phyloP scores from a whole-genome alignment of 2,113 vertebrate genomes.

The Fregetta grallaria region DNA sequence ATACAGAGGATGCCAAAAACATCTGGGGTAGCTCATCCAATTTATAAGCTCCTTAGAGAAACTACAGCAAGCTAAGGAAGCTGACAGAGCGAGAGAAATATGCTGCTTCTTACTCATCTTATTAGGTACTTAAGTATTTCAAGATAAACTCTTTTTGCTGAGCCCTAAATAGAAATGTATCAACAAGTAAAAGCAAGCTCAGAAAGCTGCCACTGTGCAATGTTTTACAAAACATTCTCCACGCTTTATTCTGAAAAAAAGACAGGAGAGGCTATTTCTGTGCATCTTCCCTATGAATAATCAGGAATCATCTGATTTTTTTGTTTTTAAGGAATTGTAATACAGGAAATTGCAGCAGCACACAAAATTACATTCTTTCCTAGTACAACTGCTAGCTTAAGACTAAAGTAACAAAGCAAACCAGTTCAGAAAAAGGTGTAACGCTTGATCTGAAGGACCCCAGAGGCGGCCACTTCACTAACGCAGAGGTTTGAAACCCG shows the following conservation, averaged over 20 bases:
- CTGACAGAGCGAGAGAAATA: not conserved
- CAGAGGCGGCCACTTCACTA: not conserved
- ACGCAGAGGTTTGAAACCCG: not conserved
- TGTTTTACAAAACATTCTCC: not conserved
- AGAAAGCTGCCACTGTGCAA: not conserved
- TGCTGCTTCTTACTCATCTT: not conserved
- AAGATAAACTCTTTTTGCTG: not conserved
- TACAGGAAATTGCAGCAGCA: not conserved
- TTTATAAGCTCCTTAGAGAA: not conserved
- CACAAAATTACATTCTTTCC: not conserved
- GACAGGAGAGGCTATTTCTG: accelerated
- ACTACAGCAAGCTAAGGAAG: not conserved
- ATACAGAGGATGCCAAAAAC: not conserved
- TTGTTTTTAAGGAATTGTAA: not conserved
- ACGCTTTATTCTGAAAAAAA: not conserved
- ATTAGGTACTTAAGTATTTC: not conserved
- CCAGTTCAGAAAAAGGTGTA: not conserved
- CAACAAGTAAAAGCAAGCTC: not conserved
- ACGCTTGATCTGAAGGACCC: not conserved
- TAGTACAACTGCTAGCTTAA: not conserved
- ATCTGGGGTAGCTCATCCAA: not conserved
- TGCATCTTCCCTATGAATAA: not conserved
- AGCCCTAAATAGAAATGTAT: not conserved
- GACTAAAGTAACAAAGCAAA: not conserved
- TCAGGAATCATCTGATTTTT: not conserved